Base-by-base conservation (phyloP, 2,113 vertebrate genomes). In the Lichenostomus cassidix region DNA sequence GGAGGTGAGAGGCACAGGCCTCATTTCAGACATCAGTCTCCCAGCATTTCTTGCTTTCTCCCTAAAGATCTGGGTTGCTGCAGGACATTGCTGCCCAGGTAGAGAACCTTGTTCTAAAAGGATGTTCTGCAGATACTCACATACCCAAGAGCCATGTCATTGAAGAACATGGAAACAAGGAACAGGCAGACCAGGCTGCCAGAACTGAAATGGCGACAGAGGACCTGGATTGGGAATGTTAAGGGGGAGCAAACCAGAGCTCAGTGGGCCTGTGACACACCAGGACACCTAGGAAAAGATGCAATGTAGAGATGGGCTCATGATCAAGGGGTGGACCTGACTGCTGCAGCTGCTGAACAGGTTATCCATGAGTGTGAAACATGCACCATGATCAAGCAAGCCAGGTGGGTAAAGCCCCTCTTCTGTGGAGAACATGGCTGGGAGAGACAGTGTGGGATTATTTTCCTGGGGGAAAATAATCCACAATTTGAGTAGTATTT, bases 271-370 rank as follows among this genome's bases (percentile, higher is more conserved):
- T 3, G 7, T 9, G 46, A 52, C 35, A 67, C 53, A 47, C 12
- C 31, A 37, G 75, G 21, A 64, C 53, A 91, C 25, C 28, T 12
- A 33, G 25, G 13, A 74, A 49, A 41, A 55, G 33, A 60, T 24
- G 19, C 22, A 24, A n/a, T 0, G 7, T 8, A 23, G 13, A 23
- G 49, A 42, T 4, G 31, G 28, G 12, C 28, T 86, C 0, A 0
- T n/a, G 56, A 33, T 11, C 3, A 0, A 85, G 31, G 21, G 7
- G 33, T 29, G 16, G 35, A 41, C 22, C 44, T 77, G 75, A 60
- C 16, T 25, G 29, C 1, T 60, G 56, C 49, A 78, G 70, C 5
- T 44, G 46, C 1, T 20, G 64, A 49, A 46, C 22, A 64, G 33
- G 25, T 50, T 35, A 74, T 17, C 31, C 33, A 33, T 11, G 11